Base-by-base conservation (phyloP, 1,140 invertebrate genomes). In the Scaptomyza pallida region DNA sequence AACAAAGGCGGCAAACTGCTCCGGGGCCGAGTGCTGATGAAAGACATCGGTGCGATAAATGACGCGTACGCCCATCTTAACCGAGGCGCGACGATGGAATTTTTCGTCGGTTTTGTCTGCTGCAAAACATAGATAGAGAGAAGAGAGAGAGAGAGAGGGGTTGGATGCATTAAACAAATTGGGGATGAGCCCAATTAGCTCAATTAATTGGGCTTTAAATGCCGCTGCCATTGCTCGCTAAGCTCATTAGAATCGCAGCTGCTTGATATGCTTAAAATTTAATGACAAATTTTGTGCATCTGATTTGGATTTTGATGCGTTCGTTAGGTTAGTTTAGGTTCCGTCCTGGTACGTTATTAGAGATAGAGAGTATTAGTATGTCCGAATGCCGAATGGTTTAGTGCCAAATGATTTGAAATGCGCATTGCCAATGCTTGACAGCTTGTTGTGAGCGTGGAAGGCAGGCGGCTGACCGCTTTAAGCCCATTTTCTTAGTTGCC, bases 71-170 rank as follows among this genome's bases (percentile, higher is more conserved):
- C 90, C 85, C 90, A 91, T 91, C 47, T 89, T 91, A 3, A 91
- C 90, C 0, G 90, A 85, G 17, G 90, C 89, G 8, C 89, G 78
- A 8, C 90, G 76, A 76, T 90, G 90, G 55, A 91, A 91, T 67
- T 91, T 91, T 35, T 91, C 90, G 30, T 90, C 88, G 17, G 90
- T 88, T 57, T 90, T 91, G 50, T 91, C 90, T 0, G 85, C 90
- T 91, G 50, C 23, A 75, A 17, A 30, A 45, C 1, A 45, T 1
- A 43, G 5, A 48, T 12, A 15, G 9, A 47, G 0, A 19, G 35
- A 21, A 5, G 8, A 64, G 16, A 12, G 6, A 13, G 13, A 5
- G 19, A 21, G 19, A 21, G 19, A 21, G 19, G 4, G 19, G 4
- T 21, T n/a, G 23, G 26, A 30, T 30, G 26, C 26, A 30, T 30